phyloP scores from a whole-genome alignment of 2,113 vertebrate species.

The Halcyon malimbica region DNA sequence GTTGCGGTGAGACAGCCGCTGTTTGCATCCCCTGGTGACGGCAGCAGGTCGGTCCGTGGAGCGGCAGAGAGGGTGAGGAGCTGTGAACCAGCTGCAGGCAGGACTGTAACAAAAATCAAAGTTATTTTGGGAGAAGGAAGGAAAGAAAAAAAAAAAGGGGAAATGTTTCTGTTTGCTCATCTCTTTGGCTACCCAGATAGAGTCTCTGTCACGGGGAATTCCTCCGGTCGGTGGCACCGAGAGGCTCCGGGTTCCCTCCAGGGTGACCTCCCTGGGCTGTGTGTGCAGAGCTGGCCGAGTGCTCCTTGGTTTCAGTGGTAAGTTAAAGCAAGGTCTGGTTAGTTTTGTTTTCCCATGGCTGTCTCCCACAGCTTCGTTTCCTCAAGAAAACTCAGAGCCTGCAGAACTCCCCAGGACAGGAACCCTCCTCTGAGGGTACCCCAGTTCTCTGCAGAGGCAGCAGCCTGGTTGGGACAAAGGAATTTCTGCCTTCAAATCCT shows the following conservation, averaged over 20 bases:
- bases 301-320: not conserved
- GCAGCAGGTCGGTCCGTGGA: rapidly evolving
- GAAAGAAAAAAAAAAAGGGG: conserved; percentile 52
- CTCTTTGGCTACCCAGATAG: not conserved
- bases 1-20: not conserved
- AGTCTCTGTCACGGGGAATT: not conserved
- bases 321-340: not conserved
- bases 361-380: not conserved
- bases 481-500: not conserved
- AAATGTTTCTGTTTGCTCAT: conserved; percentile 18
- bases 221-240: not conserved
- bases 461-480: not conserved
- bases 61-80: not conserved
- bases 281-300: not conserved
- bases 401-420: not conserved
- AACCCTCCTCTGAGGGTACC: not conserved
- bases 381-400: not conserved
- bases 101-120: not conserved
- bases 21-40: not conserved
- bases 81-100: not conserved
- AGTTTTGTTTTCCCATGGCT: not conserved
- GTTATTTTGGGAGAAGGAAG: conserved; percentile 26
- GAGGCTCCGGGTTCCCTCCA: not conserved
- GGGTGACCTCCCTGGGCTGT: not conserved
- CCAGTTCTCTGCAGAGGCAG: not conserved